Conservation (phyloP, 2,888 invertebrate genomes). For the Xylocampa areola region DNA sequence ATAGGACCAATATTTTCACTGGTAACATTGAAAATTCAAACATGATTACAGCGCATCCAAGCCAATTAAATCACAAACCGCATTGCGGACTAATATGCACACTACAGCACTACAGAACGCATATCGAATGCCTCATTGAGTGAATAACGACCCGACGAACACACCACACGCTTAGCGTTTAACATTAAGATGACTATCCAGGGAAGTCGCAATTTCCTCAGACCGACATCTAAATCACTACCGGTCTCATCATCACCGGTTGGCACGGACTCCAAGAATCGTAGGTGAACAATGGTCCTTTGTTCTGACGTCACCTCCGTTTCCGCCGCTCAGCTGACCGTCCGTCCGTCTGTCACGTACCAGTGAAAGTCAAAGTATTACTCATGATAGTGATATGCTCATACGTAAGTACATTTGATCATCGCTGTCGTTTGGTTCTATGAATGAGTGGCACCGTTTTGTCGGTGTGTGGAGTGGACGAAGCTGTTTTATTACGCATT, state of each 20-base stretch:
- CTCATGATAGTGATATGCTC: slow-evolving; percentile 39
- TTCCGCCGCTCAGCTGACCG: slow-evolving; percentile 86
- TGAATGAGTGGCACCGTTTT: slow-evolving; percentile 38
- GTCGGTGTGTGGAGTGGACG: slow-evolving; percentile 5
- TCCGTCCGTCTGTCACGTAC: slow-evolving; percentile 67
- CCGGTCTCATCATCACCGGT: slow-evolving; percentile 58
- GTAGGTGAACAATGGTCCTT: slow-evolving; percentile 72
- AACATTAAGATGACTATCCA: slow-evolving; percentile 32
- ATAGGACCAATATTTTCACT: neutral
- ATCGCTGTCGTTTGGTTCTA: slow-evolving; percentile 30
- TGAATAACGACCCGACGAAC: slow-evolving; percentile 27
- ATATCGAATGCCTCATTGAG: slow-evolving; percentile 19
- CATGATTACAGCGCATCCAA: neutral
- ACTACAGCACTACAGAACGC: slow-evolving; percentile 6
- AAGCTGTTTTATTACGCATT: slow-evolving; percentile 30
- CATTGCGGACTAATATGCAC: slow-evolving; percentile 17
- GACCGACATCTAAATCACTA: slow-evolving; percentile 53
- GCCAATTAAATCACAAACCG: slow-evolving; percentile 7
- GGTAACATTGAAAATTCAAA: neutral
- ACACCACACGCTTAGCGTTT: slow-evolving; percentile 44
- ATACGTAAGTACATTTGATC: slow-evolving; percentile 29
- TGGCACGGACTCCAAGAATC: slow-evolving; percentile 57
- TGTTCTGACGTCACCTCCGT: slow-evolving; percentile 84
- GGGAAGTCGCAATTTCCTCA: slow-evolving; percentile 60
- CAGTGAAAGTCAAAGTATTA: slow-evolving; percentile 74